Percentiles rank a stretch among this genome's conserved stretches.
Conservation (phyloP, 2,113 vertebrate species). For the Sorex fumeus region DNA sequence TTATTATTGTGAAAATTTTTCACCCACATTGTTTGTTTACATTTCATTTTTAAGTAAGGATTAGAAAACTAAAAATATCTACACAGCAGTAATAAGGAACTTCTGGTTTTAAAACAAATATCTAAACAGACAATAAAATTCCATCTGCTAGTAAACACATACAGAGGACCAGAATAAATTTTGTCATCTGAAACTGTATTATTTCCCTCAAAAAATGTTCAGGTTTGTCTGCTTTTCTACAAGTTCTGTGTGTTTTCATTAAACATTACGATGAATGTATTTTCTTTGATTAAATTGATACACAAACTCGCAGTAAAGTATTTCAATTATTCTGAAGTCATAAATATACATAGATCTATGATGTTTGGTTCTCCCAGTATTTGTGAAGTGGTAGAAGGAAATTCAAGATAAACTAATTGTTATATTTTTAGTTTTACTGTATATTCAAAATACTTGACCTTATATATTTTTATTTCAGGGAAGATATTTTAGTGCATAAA, state of each 20-base stretch:
- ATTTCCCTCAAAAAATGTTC: not conserved
- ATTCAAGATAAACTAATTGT: not conserved
- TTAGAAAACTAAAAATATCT: conserved; percentile 28
- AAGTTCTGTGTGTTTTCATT: not conserved
- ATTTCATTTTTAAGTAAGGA: conserved; percentile 43
- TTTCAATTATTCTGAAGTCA: conserved; percentile 18
- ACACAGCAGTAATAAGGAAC: not conserved
- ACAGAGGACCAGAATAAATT: not conserved
- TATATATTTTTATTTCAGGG: not conserved
- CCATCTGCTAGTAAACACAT: not conserved
- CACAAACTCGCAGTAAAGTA: not conserved
- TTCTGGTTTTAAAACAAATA: conserved; percentile 24
- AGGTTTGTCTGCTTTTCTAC: not conserved
- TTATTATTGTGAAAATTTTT: conserved; percentile 15
- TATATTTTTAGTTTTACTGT: conserved; percentile 17
- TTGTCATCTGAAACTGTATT: not conserved
- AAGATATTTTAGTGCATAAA: too few species aligned
- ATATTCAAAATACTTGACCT: not conserved
- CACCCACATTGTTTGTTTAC: conserved; percentile 32
- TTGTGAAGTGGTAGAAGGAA: conserved; percentile 15
- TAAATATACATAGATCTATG: not conserved
- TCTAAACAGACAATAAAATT: not conserved
- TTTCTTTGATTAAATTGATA: not conserved
- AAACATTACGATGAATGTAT: not conserved
- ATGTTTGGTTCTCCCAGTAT: conserved; percentile 11